phyloP scores from a whole-genome alignment of 2,113 vertebrate genomes.

The Plotosus lineatus region DNA sequence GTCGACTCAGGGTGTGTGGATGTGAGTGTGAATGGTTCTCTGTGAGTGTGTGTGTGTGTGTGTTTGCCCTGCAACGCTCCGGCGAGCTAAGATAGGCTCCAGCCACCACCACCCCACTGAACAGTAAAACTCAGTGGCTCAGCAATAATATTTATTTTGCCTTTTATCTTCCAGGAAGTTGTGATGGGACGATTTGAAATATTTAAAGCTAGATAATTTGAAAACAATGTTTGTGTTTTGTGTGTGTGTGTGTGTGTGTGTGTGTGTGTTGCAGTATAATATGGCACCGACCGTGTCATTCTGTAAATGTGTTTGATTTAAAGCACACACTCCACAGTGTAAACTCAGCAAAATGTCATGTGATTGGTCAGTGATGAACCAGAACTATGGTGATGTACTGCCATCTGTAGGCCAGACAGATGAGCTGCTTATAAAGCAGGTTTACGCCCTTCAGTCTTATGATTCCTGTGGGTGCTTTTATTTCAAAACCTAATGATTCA shows the following conservation, averaged over 20 bases:
- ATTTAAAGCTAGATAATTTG: background rate
- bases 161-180: background rate
- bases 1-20: too few species aligned
- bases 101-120: too few species aligned
- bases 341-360: background rate
- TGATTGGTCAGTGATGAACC: background rate
- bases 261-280: background rate
- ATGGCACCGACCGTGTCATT: background rate
- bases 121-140: too few species aligned
- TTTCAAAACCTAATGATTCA: background rate
- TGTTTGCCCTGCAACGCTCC: too few species aligned
- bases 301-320: background rate
- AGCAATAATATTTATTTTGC: too few species aligned
- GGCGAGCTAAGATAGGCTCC: too few species aligned
- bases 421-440: background rate
- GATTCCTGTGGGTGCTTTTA: background rate
- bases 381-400: background rate
- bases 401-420: slow-evolving; percentile 21
- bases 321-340: background rate
- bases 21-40: too few species aligned
- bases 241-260: background rate
- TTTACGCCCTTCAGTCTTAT: background rate
- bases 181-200: background rate
- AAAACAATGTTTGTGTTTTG: too few species aligned
- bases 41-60: too few species aligned